phyloP scores from a whole-genome alignment of 2,113 vertebrate genomes.

The Xenus cinereus region DNA sequence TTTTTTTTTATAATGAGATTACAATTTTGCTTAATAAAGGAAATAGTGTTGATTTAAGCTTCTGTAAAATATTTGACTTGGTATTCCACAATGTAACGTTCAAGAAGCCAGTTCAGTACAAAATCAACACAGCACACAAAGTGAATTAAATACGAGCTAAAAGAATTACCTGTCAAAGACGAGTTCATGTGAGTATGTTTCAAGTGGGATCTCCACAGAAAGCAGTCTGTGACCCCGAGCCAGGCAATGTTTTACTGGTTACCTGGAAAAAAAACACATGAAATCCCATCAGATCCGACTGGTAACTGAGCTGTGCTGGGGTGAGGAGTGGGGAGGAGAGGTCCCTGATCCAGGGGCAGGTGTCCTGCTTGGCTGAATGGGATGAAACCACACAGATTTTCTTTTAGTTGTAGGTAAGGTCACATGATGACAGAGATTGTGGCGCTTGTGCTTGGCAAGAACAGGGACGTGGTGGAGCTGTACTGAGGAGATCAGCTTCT shows the following conservation, averaged over 20 bases:
- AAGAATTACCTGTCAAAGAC: neutral
- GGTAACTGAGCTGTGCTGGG: rapidly evolving
- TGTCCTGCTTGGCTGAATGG: neutral
- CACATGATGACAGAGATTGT: neutral
- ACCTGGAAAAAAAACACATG: neutral
- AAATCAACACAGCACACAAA: conserved; percentile 12
- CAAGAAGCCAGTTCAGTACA: neutral
- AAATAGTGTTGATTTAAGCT: conserved; percentile 28
- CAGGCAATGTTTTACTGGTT: neutral
- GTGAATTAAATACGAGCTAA: neutral
- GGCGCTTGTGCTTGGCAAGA: neutral
- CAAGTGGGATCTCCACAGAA: neutral
- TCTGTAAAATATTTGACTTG: conserved; percentile 43
- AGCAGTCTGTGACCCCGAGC: neutral
- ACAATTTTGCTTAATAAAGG: conserved; percentile 11
- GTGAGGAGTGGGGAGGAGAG: neutral
- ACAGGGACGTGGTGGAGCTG: neutral
- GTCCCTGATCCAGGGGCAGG: neutral
- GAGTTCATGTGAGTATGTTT: neutral
- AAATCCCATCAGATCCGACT: neutral
- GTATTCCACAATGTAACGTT: neutral
- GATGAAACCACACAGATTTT: neutral
- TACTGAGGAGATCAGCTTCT: neutral
- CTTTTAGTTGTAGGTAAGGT: neutral
- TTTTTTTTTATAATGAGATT: neutral